Evolutionary conservation across 2,797 vertebrate genomes (phyloP), one percentile per base, ranked within the genome.

Genomic region (Lates japonicus): DNA sequence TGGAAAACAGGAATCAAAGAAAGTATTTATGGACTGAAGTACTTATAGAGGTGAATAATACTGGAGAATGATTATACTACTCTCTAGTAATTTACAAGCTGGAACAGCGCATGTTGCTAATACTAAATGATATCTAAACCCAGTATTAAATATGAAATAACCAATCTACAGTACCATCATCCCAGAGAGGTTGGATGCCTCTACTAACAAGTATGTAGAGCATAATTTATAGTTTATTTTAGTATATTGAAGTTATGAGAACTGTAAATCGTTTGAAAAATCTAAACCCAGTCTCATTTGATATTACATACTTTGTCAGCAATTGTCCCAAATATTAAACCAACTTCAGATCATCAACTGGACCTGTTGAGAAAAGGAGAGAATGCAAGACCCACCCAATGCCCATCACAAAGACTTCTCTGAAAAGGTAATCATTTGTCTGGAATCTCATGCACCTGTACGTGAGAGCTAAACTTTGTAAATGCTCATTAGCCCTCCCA

Each of bases 331-430:
- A 22, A 42, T 37, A 2, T 52, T 41, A 2, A 70, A 80, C 68
- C 0, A 0, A 55, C 66, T 83, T 41, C 88, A 98, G 97, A 97
- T 98, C 77, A 98, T 97, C 94, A 99, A 97, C 90, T 99, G 97
- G 97, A 96, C 96, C 0, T 99, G 97, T 0, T 97, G 97, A n/a
- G 97, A 98, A 77, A 76, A n/a, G 97, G 98, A 0, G 98, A 99
- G 61, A 96, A 97, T 11, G 94, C 92, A 98, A 98, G 90, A 97
- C 97, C 1, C 97, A 97, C 74, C 97, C 96, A 0, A 98, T 98
- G 98, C 93, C 98, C 97, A 0, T 99, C n/a, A 99, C 86, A 99
- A 98, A 93, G 98, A 97, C 0, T 99, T 98, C 87, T 99, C 98
- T 19, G 98, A 99, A 91, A 99, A 99, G 97, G 98, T 97, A 83